phyloP scores from a whole-genome alignment of 2,888 invertebrate genomes.

The Nomada hirtipes region DNA sequence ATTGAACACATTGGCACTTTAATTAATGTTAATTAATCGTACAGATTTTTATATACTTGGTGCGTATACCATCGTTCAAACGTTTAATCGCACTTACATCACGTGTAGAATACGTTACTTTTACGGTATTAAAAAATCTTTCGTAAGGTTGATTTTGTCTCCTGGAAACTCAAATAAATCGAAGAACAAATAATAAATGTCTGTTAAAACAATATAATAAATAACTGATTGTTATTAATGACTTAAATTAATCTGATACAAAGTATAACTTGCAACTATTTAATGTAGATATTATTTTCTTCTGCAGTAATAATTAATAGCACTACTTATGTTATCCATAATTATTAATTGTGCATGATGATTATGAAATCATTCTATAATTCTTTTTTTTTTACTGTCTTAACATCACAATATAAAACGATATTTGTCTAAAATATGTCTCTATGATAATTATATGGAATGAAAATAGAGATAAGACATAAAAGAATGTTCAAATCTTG shows the following conservation, averaged over 20 bases:
- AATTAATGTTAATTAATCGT: slow-evolving; percentile 54
- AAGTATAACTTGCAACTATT: not conserved
- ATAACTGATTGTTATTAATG: not conserved
- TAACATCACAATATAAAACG: no score
- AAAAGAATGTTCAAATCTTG: no score
- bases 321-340: no score
- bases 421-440: no score
- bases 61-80: slow-evolving; percentile 38
- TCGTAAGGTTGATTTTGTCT: not conserved
- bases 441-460: not conserved
- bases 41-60: slow-evolving; percentile 35
- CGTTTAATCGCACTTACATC: slow-evolving; percentile 30
- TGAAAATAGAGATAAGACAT: no score
- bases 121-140: not conserved
- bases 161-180: not conserved
- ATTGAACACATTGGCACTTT: slow-evolving; percentile 76
- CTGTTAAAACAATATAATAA: not conserved
- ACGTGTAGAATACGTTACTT: not conserved
- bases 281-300: not conserved
- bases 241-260: not conserved
- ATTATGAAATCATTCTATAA: no score
- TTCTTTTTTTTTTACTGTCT: no score
- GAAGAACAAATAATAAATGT: not conserved
- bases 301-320: not conserved
- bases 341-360: no score